A percentile compares a stretch with the other conserved stretches of the same genome.
Evolutionary conservation across 1,140 invertebrate species (phyloP).

Genomic region (Sipha flava): DNA sequence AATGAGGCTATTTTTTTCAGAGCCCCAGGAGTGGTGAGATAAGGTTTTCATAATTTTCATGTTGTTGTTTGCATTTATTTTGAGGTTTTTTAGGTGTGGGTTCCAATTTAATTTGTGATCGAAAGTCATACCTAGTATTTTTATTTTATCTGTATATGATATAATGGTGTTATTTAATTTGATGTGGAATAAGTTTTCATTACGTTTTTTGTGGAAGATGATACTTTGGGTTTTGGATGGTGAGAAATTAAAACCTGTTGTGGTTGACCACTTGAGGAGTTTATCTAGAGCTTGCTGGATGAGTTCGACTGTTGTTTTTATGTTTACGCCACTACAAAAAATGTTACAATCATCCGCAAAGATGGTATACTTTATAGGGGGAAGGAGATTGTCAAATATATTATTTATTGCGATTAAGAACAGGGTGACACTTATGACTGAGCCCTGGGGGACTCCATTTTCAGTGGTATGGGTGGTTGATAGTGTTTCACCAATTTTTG

Average conservation of each 20-base stretch:
- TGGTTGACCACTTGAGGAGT: background rate
- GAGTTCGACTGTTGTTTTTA: background rate
- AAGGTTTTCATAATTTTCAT: background rate
- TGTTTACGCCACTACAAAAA: background rate
- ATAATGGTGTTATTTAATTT: background rate
- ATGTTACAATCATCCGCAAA: slow-evolving; percentile 24
- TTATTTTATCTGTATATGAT: background rate
- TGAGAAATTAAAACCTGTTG: background rate
- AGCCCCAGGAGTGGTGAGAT: background rate
- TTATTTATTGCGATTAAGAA: slow-evolving; percentile 1
- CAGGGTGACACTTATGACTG: background rate
- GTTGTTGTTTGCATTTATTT: background rate
- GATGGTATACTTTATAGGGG: background rate
- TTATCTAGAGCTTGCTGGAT: background rate
- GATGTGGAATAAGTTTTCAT: background rate
- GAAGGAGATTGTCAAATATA: background rate
- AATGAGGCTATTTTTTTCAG: background rate
- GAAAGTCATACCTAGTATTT: background rate
- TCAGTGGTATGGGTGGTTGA: background rate
- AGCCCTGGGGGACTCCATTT: slow-evolving; percentile 26
- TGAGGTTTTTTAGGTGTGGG: background rate
- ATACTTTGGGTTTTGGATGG: background rate
- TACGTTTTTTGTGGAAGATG: too few relatives aligned
- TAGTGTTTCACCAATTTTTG: background rate
- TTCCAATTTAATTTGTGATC: background rate